Conservation (phyloP, 2,113 vertebrate genomes). For the Bufo bufo region DNA sequence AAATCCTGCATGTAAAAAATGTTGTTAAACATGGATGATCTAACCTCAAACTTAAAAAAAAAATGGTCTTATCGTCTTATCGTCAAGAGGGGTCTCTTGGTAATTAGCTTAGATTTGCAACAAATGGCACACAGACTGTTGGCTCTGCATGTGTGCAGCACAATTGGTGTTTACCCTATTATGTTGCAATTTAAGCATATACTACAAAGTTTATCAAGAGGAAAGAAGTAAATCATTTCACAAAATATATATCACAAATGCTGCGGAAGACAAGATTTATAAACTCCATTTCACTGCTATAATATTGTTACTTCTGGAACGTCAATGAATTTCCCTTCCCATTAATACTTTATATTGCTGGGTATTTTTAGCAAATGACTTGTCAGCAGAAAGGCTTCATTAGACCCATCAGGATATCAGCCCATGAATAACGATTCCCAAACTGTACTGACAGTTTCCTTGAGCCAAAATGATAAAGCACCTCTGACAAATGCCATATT, state of each 20-base stretch:
- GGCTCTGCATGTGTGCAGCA: constrained; percentile 88
- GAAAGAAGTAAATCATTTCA: constrained; percentile 51
- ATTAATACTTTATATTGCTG: constrained; percentile 74
- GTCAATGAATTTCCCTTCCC: constrained; percentile 58
- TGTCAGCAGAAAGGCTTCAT: constrained; percentile 92
- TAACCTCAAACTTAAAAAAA: constrained; percentile 63
- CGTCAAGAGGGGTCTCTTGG: constrained; percentile 65
- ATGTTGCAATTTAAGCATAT: constrained; percentile 79
- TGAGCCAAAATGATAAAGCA: constrained; percentile 85
- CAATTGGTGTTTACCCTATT: constrained; percentile 87
- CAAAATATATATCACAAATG: constrained; percentile 44
- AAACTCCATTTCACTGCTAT: constrained; percentile 11
- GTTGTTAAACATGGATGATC: constrained; percentile 20
- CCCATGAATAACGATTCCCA: constrained; percentile 91
- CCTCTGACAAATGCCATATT: constrained; percentile 88
- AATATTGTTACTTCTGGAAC: constrained; percentile 41
- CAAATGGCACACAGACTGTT: constrained; percentile 96
- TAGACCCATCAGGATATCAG: constrained; percentile 94
- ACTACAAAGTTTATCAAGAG: constrained; percentile 75
- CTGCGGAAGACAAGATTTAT: constrained; percentile 62
- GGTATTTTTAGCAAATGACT: constrained; percentile 91
- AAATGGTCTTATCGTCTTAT: constrained; percentile 62
- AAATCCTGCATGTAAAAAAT: neutral
- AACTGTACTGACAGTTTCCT: constrained; percentile 87
- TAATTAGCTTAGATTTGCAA: constrained; percentile 90